Evolutionary conservation across 2,113 vertebrate species (phyloP).

Genomic region (Oceanites oceanicus): DNA sequence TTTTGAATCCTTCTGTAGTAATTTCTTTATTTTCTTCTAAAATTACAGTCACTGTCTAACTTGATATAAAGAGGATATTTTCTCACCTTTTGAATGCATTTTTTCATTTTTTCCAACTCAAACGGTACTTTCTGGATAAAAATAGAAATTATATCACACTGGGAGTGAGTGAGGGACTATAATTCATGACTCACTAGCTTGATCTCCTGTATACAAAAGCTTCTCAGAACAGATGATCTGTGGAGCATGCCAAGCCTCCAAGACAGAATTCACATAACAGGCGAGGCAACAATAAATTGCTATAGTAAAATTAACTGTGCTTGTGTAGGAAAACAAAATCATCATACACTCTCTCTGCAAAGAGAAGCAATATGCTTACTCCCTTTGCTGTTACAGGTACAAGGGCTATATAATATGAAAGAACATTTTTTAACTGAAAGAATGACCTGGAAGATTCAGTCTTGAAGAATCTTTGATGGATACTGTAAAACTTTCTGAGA

Average conservation of each 20-base stretch:
- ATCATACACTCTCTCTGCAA: not conserved
- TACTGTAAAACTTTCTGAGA: not conserved
- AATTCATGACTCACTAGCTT: conserved; percentile 55
- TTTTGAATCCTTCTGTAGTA: not conserved
- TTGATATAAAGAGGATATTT: not conserved
- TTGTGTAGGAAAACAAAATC: not conserved
- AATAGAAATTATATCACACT: conserved; percentile 30
- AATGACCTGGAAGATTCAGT: not conserved
- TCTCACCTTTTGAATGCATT: conserved; percentile 20
- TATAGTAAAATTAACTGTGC: not conserved
- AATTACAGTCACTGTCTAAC: conserved; percentile 17
- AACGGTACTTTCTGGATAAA: conserved; percentile 40
- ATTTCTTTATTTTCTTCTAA: not conserved
- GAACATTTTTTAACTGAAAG: not conserved
- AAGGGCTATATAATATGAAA: not conserved
- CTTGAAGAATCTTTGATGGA: not conserved
- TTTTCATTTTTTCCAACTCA: conserved; percentile 11
- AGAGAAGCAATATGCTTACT: not conserved
- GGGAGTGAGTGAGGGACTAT: conserved; percentile 22
- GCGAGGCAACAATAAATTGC: conserved; percentile 34
- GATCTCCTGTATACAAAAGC: not conserved
- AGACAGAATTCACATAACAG: conserved; percentile 16
- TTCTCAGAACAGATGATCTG: not conserved
- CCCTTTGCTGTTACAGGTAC: not conserved
- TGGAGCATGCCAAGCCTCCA: not conserved